Percentiles rank a stretch among this genome's conserved stretches.
phyloP scores from a whole-genome alignment of 2,888 invertebrate genomes.

The Stenoptilia bipunctidactyla region DNA sequence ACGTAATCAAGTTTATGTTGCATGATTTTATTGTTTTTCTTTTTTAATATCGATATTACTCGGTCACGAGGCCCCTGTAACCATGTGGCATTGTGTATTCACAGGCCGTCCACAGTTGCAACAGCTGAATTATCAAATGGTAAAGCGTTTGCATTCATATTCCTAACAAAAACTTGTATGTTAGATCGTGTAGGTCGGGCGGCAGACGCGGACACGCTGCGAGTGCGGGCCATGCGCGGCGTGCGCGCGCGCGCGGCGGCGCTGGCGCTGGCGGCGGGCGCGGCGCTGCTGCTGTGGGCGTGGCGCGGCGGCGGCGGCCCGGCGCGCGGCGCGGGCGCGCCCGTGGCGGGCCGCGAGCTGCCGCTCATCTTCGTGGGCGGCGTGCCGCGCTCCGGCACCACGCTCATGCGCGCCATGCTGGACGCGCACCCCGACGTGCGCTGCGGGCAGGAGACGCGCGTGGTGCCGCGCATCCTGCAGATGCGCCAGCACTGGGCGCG shows the following conservation, averaged over 20 bases:
- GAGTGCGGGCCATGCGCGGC: conserved; percentile 13
- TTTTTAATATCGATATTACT: too few relatives aligned
- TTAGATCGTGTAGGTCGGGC: too few relatives aligned
- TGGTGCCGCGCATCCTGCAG: conserved; percentile 96
- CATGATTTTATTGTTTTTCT: too few relatives aligned
- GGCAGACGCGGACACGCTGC: too few relatives aligned
- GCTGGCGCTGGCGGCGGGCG: conserved; percentile 23
- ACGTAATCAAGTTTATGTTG: too few relatives aligned
- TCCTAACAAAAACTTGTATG: too few relatives aligned
- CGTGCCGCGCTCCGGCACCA: conserved; percentile 97
- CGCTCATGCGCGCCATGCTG: conserved; percentile 96
- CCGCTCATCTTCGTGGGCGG: conserved; percentile 98
- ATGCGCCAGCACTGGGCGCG: conserved; percentile 96
- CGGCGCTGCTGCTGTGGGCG: conserved; percentile 6
- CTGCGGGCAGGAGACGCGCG: conserved; percentile 97
- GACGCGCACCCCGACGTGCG: conserved; percentile 97
- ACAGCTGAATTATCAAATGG: too few relatives aligned
- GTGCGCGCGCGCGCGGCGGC: conserved; percentile 21
- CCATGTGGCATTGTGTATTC: too few relatives aligned
- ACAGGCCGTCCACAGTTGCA: too few relatives aligned
- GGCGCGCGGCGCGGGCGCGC: conserved; percentile 24
- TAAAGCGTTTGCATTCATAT: too few relatives aligned
- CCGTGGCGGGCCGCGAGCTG: conserved; percentile 84
- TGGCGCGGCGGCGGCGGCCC: conserved; percentile 12
- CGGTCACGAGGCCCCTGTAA: too few relatives aligned